Percentiles rank a stretch among this genome's conserved stretches.
Conservation (phyloP, 2,113 vertebrate genomes). For the Pseudorasbora parva region DNA sequence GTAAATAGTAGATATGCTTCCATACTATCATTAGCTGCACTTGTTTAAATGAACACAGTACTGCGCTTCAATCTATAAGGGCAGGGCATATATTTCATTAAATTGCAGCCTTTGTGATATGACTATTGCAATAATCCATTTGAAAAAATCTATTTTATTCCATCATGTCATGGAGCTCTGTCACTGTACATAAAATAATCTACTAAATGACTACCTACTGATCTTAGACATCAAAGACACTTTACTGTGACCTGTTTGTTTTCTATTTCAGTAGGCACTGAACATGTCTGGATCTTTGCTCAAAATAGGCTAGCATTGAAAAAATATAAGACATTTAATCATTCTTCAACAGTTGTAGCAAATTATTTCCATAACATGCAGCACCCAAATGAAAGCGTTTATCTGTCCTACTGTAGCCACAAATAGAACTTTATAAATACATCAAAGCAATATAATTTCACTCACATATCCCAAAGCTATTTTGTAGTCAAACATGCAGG, state of each 20-base stretch:
- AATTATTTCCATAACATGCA: neutral
- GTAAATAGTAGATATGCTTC: too few species aligned
- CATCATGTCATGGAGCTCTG: neutral
- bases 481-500: slow-evolving; percentile 4
- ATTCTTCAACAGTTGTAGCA: neutral
- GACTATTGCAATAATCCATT: neutral
- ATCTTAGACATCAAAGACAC: too few species aligned
- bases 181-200: neutral
- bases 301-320: neutral
- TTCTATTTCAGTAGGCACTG: neutral
- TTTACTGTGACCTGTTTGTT: neutral
- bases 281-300: neutral
- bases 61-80: neutral
- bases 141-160: neutral
- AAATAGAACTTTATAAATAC: slow-evolving; percentile 3
- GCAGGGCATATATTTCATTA: neutral
- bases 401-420: neutral
- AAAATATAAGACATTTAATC: neutral
- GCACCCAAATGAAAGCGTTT: neutral
- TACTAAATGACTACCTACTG: neutral
- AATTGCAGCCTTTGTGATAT: neutral
- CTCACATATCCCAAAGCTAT: slow-evolving; percentile 8
- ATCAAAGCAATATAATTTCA: neutral
- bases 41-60: neutral
- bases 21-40: neutral